phyloP scores from a whole-genome alignment of 1,140 invertebrate species.

The Samia ricini region DNA sequence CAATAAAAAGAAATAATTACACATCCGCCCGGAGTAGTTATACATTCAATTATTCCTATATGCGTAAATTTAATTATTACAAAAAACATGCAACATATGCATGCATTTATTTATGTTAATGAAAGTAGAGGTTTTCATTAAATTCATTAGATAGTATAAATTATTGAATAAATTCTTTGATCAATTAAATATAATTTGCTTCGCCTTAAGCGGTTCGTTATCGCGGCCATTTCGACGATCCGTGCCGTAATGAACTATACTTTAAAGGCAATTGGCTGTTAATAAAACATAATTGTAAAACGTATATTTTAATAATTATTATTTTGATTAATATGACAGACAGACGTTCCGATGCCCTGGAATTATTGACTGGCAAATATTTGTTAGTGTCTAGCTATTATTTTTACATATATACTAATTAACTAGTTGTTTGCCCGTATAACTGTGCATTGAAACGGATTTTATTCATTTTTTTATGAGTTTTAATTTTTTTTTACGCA shows the following conservation, averaged over 20 bases:
- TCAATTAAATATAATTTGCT: constrained; percentile 18
- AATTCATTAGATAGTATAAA: constrained; percentile 12
- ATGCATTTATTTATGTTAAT: constrained; percentile 10
- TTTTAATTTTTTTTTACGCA: too few relatives aligned
- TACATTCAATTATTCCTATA: too few relatives aligned
- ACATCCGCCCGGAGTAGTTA: too few relatives aligned
- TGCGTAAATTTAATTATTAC: too few relatives aligned
- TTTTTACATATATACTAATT: too few relatives aligned
- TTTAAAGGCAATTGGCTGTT: constrained; percentile 7
- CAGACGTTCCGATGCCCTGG: background rate
- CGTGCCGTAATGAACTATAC: constrained; percentile 1
- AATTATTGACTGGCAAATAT: background rate
- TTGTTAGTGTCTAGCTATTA: background rate
- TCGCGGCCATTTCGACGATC: background rate
- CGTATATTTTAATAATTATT: background rate
- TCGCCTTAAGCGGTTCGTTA: constrained; percentile 6
- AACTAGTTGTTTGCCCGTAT: too few relatives aligned
- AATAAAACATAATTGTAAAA: constrained; percentile 3
- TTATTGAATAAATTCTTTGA: constrained; percentile 13
- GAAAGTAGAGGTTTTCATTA: constrained; percentile 2
- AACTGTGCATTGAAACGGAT: too few relatives aligned
- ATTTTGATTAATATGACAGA: background rate
- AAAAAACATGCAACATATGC: background rate
- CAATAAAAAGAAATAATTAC: too few relatives aligned
- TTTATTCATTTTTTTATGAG: too few relatives aligned